Evolutionary conservation across 2,888 invertebrate species (phyloP), one percentile per base, ranked within the genome.

Genomic region (Leptopilina drosophilae): DNA sequence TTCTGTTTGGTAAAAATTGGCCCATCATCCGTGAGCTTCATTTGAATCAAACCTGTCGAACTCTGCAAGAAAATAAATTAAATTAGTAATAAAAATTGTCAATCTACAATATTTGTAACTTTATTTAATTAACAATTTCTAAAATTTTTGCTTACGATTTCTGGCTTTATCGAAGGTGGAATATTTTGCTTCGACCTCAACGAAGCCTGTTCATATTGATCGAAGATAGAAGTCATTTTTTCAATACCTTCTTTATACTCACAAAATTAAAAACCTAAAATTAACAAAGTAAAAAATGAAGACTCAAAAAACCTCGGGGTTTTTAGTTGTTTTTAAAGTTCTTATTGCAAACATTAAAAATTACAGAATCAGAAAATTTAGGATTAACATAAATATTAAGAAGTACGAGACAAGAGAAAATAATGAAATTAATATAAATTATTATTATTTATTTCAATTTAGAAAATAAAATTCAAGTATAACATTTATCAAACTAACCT

Each of bases 1-100:
- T 95, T 96, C 84, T 96, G 95, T 91, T 96, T 98, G 53, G 95
- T 95, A 91, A 98, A 98, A 91, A 98, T 97, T 9, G 97, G 97
- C 20, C 94, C 93, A 84, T 97, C 97, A 86, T 96, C 95, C 87
- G 95, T 95, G 26, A 95, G 89, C 80, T 93, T 93, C 93, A 94
- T 93, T 86, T 94, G 93, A 64, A 94, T 93, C 84, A 93, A 94
- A 20, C 94, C 93, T 80, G 93, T 89, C 5, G 93, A 92, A 83
- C 92, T 93, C 92, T 92, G 78, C 59, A 88, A 86, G 20, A 14
- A 67, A 82, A 67, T 67, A n/a, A 62, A 62, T 62, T 62, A 49
- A 49, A 49, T 49, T 49, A 49, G 9, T 49, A 49, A 11, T 49
- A 11, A 56, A 64, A 33, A 1, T 2, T 3, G 33, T 5, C 33